Conservation (phyloP, 2,113 vertebrate genomes). For the Arizona elegans region DNA sequence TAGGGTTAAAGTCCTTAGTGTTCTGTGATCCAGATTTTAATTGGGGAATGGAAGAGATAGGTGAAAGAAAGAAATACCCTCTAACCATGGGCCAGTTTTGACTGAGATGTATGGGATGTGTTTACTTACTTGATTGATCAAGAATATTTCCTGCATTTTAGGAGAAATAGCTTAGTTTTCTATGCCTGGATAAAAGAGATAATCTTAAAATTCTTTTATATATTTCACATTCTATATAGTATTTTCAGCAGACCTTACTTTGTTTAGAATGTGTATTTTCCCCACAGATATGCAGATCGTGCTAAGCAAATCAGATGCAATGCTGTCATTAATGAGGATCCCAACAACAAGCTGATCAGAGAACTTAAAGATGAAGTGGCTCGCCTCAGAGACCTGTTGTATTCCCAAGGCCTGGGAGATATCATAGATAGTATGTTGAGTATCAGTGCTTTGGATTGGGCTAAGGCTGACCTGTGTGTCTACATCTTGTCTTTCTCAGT, state of each 20-base stretch:
- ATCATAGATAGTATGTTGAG: slow-evolving; percentile 92
- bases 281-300: slow-evolving; percentile 87
- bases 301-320: slow-evolving; percentile 99
- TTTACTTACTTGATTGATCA: background rate
- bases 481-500: background rate
- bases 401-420: slow-evolving; percentile 90
- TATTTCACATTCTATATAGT: background rate
- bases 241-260: background rate
- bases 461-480: background rate
- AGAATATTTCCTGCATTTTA: background rate
- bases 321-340: slow-evolving; percentile 94
- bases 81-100: background rate
- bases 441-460: rapidly evolving
- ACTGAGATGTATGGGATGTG: background rate
- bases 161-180: background rate
- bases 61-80: background rate
- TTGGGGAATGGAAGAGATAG: background rate
- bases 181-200: background rate
- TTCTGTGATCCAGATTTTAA: background rate
- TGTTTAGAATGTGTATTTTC: background rate
- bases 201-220: background rate
- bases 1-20: background rate
- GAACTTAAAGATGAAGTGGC: slow-evolving; percentile 97
- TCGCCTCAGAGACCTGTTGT: slow-evolving; percentile 89
- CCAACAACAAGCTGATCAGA: slow-evolving; percentile 93